Evolutionary conservation across 2,888 invertebrate genomes (phyloP), one percentile per base, ranked within the genome.

Genomic region (Willowsia nigromaculata): DNA sequence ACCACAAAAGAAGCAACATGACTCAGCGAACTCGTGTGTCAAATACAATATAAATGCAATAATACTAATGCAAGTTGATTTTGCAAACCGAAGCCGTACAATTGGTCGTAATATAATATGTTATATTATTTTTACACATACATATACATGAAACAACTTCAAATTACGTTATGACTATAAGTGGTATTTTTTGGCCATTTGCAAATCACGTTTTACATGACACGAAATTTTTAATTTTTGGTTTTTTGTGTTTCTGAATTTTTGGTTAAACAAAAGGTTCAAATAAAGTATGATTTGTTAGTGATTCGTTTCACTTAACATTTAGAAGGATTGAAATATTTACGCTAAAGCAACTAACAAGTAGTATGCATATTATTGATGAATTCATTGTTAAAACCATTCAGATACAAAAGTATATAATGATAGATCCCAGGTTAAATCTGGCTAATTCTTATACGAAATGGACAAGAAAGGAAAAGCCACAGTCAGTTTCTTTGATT

Each of bases 191-290:
- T 33, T 65, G 65, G 65, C n/a, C 65, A 65, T 65, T 65, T 65
- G n/a, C 65, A 65, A n/a, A 65, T 65, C 65, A 65, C 65, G 65
- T 65, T 65, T 65, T 65, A 65, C 65, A 65, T 65, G 65, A 65
- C 65, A 65, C 33, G 65, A 65, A 30, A 65, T n/a, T 15, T 65
- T 33, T 65, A 30, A 65, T 65, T 65, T 33, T 33, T 30, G n/a
- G 5, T n/a, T n/a, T 33, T 65, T 27, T 59, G 4, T 30, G 1
- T 1, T 27, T 62, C 1, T 30, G 4, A 1, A 6, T 62, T 27
- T 25, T 65, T 65, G 65, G 65, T 33, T 33, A 65, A 65, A 65
- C 27, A 65, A 65, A 33, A n/a, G n/a, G n/a, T n/a, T 65, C 33
- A 65, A 65, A 27, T 65, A 33, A 65, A 65, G 33, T 65, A 65